phyloP scores from a whole-genome alignment of 2,888 invertebrate genomes.

The Cistogaster globosa region DNA sequence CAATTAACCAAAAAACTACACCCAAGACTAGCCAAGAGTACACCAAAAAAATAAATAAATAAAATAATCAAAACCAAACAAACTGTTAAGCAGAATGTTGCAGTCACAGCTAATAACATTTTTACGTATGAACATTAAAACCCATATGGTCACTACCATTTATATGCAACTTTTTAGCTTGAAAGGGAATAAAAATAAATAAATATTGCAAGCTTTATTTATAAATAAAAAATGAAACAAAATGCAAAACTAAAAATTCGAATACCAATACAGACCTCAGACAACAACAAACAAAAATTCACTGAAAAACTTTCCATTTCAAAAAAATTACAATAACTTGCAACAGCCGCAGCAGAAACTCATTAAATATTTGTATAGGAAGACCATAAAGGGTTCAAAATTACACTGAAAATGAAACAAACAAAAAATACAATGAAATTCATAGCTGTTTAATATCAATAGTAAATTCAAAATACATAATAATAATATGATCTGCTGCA shows the following conservation, averaged over 20 bases:
- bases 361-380: conserved; percentile 22
- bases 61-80: conserved; percentile 28
- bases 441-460: conserved; percentile 58
- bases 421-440: conserved; percentile 52
- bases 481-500: conserved; percentile 7
- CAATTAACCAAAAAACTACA: conserved; percentile 25
- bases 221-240: conserved; percentile 45
- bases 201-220: background rate
- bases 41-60: no score
- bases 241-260: conserved; percentile 40
- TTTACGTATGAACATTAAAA: background rate
- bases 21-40: conserved; percentile 9
- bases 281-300: conserved; percentile 61
- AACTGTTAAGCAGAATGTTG: conserved; percentile 57
- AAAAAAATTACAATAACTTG: conserved; percentile 52
- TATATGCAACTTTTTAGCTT: conserved; percentile 17
- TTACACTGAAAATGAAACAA: conserved; percentile 28
- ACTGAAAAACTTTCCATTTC: conserved; percentile 69
- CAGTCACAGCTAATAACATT: conserved; percentile 42
- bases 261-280: conserved; percentile 44
- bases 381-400: conserved; percentile 55
- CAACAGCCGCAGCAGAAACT: background rate
- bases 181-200: conserved; percentile 17
- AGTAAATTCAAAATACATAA: conserved; percentile 37
- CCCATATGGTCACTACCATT: conserved; percentile 20